Percentiles rank a stretch among this genome's conserved stretches.
Conservation (phyloP, 2,888 invertebrate species). For the Patella ulyssiponensis region DNA sequence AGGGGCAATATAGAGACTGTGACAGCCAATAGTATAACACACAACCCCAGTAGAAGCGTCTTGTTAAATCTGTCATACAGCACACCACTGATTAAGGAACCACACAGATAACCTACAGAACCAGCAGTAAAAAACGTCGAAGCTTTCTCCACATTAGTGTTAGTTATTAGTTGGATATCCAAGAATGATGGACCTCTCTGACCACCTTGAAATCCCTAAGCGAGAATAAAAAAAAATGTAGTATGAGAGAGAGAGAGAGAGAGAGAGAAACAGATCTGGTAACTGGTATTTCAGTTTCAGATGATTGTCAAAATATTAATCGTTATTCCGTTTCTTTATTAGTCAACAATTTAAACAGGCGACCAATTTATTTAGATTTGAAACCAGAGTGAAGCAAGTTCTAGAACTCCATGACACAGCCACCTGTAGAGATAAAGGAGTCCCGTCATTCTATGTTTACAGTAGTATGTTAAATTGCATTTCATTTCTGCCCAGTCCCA, state of each 20-base stretch:
- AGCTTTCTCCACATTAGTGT: slow-evolving; percentile 62
- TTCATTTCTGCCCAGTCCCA: too few species aligned
- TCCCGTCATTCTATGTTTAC: too few species aligned
- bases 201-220: slow-evolving; percentile 70
- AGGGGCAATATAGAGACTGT: slow-evolving; percentile 69
- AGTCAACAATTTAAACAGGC: too few species aligned
- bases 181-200: slow-evolving; percentile 72
- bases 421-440: too few species aligned
- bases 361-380: too few species aligned
- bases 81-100: slow-evolving; percentile 67
- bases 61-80: slow-evolving; percentile 60
- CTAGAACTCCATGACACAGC: too few species aligned
- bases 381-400: too few species aligned
- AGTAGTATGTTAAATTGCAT: too few species aligned
- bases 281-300: too few species aligned
- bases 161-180: slow-evolving; percentile 66
- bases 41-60: slow-evolving; percentile 67
- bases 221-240: slow-evolving; percentile 18
- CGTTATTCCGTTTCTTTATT: too few species aligned
- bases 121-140: slow-evolving; percentile 68
- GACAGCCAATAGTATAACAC: slow-evolving; percentile 66
- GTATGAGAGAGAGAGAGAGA: background rate
- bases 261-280: background rate
- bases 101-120: slow-evolving; percentile 70
- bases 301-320: too few species aligned